Evolutionary conservation across 1,140 invertebrate species (phyloP).

Genomic region (Calycopis cecrops): DNA sequence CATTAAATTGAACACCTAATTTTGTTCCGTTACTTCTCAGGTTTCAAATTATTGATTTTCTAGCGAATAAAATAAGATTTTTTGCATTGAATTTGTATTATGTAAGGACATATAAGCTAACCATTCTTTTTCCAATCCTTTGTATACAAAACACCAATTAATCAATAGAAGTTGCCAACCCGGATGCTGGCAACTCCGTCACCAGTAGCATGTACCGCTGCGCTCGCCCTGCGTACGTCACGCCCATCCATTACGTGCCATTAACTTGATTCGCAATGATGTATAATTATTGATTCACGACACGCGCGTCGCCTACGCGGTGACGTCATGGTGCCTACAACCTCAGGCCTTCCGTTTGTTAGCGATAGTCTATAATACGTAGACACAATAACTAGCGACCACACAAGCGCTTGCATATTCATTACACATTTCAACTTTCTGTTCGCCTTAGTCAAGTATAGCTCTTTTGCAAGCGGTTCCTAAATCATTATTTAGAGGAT

Average conservation of each 20-base stretch:
- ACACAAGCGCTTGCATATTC: neutral
- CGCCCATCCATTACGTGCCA: slow-evolving; percentile 34
- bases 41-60: too few species aligned
- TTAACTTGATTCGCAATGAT: slow-evolving; percentile 31
- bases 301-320: slow-evolving; percentile 52
- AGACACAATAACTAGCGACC: neutral
- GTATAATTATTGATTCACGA: slow-evolving; percentile 34
- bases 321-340: slow-evolving; percentile 26
- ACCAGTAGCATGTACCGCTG: neutral
- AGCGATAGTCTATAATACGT: neutral
- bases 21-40: too few species aligned
- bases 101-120: too few species aligned
- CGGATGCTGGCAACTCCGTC: slow-evolving; percentile 1
- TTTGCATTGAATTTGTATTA: too few species aligned
- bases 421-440: neutral
- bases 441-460: too few species aligned
- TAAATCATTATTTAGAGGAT: too few species aligned
- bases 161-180: neutral
- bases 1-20: too few species aligned
- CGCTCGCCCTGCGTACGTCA: slow-evolving; percentile 37
- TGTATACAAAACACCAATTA: too few species aligned
- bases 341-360: slow-evolving; percentile 19
- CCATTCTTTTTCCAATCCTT: too few species aligned
- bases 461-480: neutral
- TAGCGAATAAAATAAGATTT: too few species aligned